A percentile compares a stretch with the other conserved stretches of the same genome.
phyloP scores from a whole-genome alignment of 2,797 vertebrate species.

The Enteromius argenteus region DNA sequence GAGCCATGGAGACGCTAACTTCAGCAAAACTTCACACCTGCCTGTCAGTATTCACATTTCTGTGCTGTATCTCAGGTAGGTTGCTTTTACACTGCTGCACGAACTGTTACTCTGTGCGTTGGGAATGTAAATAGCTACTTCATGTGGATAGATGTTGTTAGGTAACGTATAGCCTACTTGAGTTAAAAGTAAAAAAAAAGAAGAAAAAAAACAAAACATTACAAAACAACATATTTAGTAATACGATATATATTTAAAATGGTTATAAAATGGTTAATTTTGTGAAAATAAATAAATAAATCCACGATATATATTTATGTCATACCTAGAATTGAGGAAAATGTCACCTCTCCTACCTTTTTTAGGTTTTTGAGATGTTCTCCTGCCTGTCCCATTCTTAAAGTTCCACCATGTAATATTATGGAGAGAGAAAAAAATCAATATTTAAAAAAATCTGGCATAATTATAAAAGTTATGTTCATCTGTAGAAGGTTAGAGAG shows the following conservation, averaged over 20 bases:
- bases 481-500: too few species aligned
- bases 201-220: neutral
- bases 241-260: neutral
- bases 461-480: too few species aligned
- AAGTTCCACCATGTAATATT: too few species aligned
- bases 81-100: neutral
- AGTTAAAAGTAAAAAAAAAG: neutral
- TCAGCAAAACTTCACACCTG: slow-evolving; percentile 73
- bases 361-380: too few species aligned
- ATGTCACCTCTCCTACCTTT: too few species aligned
- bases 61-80: slow-evolving; percentile 76
- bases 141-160: neutral
- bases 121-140: neutral
- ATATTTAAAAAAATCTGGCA: too few species aligned
- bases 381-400: too few species aligned
- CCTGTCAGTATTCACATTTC: slow-evolving; percentile 66
- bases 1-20: slow-evolving; percentile 72
- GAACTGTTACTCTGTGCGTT: neutral
- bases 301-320: too few species aligned
- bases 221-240: neutral
- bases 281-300: neutral
- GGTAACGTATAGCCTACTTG: neutral
- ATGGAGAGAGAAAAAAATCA: too few species aligned
- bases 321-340: too few species aligned
- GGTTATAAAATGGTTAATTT: neutral